Conservation (phyloP, 2,797 vertebrate genomes). For the Otus scops region DNA sequence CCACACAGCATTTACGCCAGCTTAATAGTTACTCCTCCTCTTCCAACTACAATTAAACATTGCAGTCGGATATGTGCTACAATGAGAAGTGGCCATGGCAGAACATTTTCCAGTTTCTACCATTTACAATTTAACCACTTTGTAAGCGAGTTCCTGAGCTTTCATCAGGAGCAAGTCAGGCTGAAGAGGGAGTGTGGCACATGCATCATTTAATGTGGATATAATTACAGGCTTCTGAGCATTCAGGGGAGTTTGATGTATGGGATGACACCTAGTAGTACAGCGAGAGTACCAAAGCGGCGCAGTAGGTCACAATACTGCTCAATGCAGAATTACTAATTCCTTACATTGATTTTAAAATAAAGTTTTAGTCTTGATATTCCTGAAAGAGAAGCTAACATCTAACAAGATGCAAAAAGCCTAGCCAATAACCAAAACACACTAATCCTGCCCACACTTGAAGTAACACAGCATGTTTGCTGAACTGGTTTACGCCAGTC, state of each 20-base stretch:
- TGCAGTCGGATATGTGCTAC: background rate
- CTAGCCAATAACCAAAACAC: background rate
- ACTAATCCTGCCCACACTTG: background rate
- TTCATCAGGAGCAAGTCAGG: background rate
- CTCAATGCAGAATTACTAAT: background rate
- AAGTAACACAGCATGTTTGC: background rate
- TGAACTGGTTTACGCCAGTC: background rate
- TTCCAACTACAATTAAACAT: background rate
- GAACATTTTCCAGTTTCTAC: constrained; percentile 5
- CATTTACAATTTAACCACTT: background rate
- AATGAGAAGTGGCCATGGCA: background rate
- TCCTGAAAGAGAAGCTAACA: background rate
- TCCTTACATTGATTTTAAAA: background rate
- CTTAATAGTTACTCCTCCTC: background rate
- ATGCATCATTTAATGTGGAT: background rate
- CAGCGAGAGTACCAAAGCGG: background rate
- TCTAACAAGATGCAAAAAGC: background rate
- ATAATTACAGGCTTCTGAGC: constrained; percentile 27
- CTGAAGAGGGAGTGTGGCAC: background rate
- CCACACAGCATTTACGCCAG: background rate
- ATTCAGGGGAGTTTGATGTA: background rate
- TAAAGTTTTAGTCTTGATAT: background rate
- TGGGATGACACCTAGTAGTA: background rate
- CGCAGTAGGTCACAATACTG: background rate
- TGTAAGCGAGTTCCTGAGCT: background rate